Evolutionary conservation across 2,888 invertebrate genomes (phyloP), one percentile per base, ranked within the genome.

Genomic region (Meta bourneti): DNA sequence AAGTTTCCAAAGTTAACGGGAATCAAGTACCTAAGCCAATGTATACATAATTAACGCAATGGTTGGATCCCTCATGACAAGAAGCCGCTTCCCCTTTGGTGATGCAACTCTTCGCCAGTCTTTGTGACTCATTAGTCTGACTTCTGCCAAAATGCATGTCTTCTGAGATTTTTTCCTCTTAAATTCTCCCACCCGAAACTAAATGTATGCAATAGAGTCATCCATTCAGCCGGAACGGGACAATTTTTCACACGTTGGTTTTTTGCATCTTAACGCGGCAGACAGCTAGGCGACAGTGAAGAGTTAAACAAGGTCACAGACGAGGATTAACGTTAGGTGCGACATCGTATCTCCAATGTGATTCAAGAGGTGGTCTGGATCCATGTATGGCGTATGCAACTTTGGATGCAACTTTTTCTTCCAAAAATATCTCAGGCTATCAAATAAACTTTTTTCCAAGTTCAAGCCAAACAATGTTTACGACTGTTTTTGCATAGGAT

Each of bases 31-130:
- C 54, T 4, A 20, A 86, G 91, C 87, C 91, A 91, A 91, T 87
- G 72, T 71, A 91, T 87, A 91, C 91, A 87, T 91, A 91, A 91
- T 91, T 91, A 91, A 54, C 51, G 91, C 87, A 83, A 79, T 83
- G 19, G 34, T 86, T 69, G 48, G 34, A 80, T 90, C 81, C 75
- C 49, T 20, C n/a, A 9, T 91, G 91, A 91, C 90, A 91, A 61
- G 61, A 61, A 54, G 70, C 87, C 77, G 87, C 69, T 72, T 74
- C 82, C 13, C n/a, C 74, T 90, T 71, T 51, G 19, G n/a, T 69
- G 48, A 70, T 54, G 74, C 77, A 77, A 86, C 78, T 20, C 71
- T 19, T 75, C 16, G 61, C 80, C 72, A n/a, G 51, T 80, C 78
- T 83, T 70, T 34, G 48, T 85, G 85, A 81, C 61, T 90, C 90